Percentiles rank a stretch among this genome's conserved stretches.
Conservation (phyloP, 2,888 invertebrate genomes). For the Heliconius erato region DNA sequence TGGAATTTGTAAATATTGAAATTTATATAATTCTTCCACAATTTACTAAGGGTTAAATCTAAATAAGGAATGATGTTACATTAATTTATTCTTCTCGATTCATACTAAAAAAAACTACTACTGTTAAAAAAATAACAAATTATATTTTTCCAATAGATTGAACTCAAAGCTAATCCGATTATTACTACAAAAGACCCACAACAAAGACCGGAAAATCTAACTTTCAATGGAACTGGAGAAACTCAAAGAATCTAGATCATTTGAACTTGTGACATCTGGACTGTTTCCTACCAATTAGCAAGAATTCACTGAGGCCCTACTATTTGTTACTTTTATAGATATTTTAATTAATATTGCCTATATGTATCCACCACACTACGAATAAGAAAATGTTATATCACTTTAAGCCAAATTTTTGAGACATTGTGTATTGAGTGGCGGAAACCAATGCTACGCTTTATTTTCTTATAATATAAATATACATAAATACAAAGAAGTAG, state of each 20-base stretch:
- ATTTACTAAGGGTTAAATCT: no score
- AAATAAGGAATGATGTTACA: background rate
- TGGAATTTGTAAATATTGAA: no score
- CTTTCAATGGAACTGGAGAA: slow-evolving; percentile 7
- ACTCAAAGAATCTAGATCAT: slow-evolving; percentile 2
- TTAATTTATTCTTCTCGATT: background rate
- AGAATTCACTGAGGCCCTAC: background rate
- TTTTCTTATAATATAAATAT: no score
- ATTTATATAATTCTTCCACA: no score
- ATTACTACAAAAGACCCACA: background rate
- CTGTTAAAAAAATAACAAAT: background rate
- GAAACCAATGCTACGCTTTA: no score
- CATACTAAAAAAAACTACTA: background rate
- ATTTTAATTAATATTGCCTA: no score
- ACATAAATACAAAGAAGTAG: no score
- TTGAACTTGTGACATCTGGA: slow-evolving; percentile 9
- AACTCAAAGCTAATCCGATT: background rate
- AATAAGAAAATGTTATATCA: no score
- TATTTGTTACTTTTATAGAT: background rate
- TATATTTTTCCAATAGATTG: background rate
- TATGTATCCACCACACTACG: no score
- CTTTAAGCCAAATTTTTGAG: no score
- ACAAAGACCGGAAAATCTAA: slow-evolving; percentile 11
- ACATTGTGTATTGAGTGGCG: no score
- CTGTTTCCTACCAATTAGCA: slow-evolving; percentile 21